Conservation (phyloP, 1,140 invertebrate species). For the Polypedilum vanderplanki region DNA sequence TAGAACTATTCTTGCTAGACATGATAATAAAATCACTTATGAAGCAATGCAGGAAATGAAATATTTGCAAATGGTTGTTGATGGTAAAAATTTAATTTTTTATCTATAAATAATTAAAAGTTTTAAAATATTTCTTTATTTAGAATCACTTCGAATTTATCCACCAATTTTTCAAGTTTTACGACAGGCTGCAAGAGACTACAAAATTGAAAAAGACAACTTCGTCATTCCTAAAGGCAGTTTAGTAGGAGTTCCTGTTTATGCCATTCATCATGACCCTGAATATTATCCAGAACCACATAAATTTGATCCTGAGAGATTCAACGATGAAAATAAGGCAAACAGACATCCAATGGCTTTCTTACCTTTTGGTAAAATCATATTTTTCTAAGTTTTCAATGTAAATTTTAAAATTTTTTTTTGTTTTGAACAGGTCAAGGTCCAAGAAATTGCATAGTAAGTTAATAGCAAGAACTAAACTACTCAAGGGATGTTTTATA, state of each 20-base stretch:
- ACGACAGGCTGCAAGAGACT: slow-evolving; percentile 43
- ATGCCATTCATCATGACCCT: slow-evolving; percentile 30
- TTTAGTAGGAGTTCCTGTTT: slow-evolving; percentile 20
- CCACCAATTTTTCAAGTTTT: slow-evolving; percentile 46
- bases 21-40: slow-evolving; percentile 49
- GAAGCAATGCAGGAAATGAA: slow-evolving; percentile 53
- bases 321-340: slow-evolving; percentile 34
- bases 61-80: slow-evolving; percentile 55
- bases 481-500: too few relatives aligned
- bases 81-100: too few relatives aligned
- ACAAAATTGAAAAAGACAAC: slow-evolving; percentile 43
- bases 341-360: slow-evolving; percentile 37
- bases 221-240: slow-evolving; percentile 28
- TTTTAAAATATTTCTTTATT: not conserved
- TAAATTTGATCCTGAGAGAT: slow-evolving; percentile 34
- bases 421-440: slow-evolving; percentile 37
- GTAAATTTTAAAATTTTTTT: not conserved
- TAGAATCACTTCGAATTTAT: slow-evolving; percentile 44
- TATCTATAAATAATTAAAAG: too few relatives aligned
- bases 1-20: slow-evolving; percentile 43
- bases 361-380: slow-evolving; percentile 40
- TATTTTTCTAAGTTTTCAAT: not conserved
- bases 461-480: too few relatives aligned
- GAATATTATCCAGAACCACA: slow-evolving; percentile 32
- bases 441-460: slow-evolving; percentile 50